phyloP scores from a whole-genome alignment of 2,888 invertebrate genomes.

The Eutolmus rufibarbis region DNA sequence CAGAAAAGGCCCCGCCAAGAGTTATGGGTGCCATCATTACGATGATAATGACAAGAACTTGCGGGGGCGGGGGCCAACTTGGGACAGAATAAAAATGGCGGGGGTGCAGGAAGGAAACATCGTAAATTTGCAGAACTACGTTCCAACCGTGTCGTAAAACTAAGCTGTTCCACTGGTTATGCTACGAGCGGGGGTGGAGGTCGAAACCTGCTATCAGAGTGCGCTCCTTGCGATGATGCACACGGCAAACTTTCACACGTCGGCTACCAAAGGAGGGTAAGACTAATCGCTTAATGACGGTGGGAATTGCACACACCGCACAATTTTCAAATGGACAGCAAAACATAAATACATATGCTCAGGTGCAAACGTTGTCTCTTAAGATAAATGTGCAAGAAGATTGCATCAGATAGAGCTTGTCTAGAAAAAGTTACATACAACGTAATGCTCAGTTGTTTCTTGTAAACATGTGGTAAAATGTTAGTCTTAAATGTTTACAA shows the following conservation, averaged over 20 bases:
- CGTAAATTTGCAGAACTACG: neutral
- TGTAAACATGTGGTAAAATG: neutral
- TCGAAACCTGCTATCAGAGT: neutral
- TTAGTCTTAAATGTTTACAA: neutral
- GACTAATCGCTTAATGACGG: neutral
- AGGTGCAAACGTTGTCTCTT: neutral
- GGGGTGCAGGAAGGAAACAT: neutral
- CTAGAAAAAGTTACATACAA: neutral
- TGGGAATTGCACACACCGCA: neutral
- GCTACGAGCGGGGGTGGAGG: neutral
- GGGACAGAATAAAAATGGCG: neutral
- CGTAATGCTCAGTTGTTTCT: neutral
- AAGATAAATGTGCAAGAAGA: neutral
- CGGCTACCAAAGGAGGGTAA: neutral
- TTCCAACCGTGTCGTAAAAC: neutral
- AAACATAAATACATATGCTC: neutral
- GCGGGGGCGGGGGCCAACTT: neutral
- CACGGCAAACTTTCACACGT: neutral
- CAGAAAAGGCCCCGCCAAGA: neutral
- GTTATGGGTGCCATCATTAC: neutral
- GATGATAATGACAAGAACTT: constrained; percentile 20
- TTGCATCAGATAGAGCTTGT: neutral
- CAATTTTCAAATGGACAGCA: neutral
- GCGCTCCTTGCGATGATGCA: neutral
- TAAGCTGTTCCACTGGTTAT: neutral